Conservation (phyloP, 2,797 vertebrate genomes). For the Neosalanx taihuensis region DNA sequence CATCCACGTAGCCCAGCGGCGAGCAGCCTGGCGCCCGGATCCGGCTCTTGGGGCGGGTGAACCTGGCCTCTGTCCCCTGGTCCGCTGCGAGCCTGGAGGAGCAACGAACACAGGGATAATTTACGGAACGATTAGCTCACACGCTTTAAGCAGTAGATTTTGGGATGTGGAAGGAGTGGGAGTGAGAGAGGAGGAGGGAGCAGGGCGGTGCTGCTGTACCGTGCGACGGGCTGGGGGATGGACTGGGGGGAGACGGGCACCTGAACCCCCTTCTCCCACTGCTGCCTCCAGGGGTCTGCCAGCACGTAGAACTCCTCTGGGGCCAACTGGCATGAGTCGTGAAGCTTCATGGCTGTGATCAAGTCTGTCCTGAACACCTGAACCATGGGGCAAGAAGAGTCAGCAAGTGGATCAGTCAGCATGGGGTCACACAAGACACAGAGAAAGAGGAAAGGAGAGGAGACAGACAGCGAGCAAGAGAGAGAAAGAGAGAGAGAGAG, state of each 20-base stretch:
- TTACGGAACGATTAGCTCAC: too few relatives aligned
- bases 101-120: not conserved
- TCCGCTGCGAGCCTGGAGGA: constrained; percentile 74
- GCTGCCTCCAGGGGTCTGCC: constrained; percentile 94
- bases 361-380: constrained; percentile 98
- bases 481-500: not conserved
- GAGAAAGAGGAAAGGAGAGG: not conserved
- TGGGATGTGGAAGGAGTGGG: too few relatives aligned
- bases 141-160: too few relatives aligned
- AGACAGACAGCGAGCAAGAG: not conserved
- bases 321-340: constrained; percentile 93
- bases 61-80: constrained; percentile 80
- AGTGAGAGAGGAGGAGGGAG: not conserved
- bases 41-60: constrained; percentile 87
- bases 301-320: constrained; percentile 92
- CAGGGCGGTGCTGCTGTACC: constrained; percentile 67
- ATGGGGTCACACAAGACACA: not conserved
- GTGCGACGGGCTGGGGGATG: constrained; percentile 85
- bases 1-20: constrained; percentile 88
- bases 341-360: constrained; percentile 98
- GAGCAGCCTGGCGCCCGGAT: constrained; percentile 83
- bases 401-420: too few relatives aligned
- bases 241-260: constrained; percentile 93
- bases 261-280: constrained; percentile 98
- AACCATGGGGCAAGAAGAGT: constrained; percentile 25